phyloP scores from a whole-genome alignment of 2,113 vertebrate genomes.

The Xenus cinereus region DNA sequence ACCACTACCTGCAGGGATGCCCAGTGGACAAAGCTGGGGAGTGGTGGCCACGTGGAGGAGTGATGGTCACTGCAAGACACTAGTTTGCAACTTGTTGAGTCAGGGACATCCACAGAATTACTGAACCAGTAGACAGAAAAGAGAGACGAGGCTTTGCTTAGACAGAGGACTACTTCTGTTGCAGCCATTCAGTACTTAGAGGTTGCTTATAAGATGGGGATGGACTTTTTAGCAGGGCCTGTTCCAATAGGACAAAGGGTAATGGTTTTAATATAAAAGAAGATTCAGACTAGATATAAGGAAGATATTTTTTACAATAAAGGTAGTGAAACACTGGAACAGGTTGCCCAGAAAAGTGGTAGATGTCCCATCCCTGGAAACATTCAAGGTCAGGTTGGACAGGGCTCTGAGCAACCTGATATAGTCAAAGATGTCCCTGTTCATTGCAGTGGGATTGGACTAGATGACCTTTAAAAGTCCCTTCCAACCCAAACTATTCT shows the following conservation, averaged over 20 bases:
- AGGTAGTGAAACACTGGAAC: not conserved
- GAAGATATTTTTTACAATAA: not conserved
- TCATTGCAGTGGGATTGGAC: not conserved
- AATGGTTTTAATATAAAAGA: not conserved
- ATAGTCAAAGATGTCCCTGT: not conserved
- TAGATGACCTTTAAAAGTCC: not conserved
- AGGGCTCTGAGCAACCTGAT: not conserved
- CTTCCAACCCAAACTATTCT: not conserved
- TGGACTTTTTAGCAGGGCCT: not conserved
- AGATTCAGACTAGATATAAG: not conserved
- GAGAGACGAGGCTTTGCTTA: not conserved
- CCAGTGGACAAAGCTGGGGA: accelerated
- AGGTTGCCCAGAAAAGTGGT: not conserved
- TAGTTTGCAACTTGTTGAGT: not conserved
- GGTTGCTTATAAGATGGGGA: not conserved
- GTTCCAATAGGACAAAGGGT: not conserved
- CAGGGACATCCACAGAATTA: not conserved
- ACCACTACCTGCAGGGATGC: not conserved
- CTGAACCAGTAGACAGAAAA: not conserved
- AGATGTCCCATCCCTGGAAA: not conserved
- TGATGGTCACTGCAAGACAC: accelerated
- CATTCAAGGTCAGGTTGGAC: not conserved
- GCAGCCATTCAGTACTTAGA: not conserved
- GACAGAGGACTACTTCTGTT: not conserved
- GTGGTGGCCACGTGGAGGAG: not conserved